phyloP scores from a whole-genome alignment of 2,888 invertebrate genomes.

The Pantelozetes paolii region DNA sequence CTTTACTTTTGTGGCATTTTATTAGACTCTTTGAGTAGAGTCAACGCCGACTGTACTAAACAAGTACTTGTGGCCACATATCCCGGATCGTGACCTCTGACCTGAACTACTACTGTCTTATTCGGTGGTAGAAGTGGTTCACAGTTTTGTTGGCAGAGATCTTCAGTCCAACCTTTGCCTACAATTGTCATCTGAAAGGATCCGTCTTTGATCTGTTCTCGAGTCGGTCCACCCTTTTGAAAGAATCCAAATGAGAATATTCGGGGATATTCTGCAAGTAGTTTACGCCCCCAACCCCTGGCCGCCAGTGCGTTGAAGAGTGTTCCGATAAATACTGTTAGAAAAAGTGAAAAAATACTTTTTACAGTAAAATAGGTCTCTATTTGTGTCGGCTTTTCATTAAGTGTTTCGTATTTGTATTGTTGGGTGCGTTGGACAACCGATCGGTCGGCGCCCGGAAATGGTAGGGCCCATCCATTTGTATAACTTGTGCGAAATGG shows the following conservation, averaged over 20 bases:
- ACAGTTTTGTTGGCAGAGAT: constrained; percentile 46
- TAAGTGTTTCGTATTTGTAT: constrained; percentile 63
- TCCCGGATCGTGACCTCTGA: constrained; percentile 62
- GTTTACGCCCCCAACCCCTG: neutral
- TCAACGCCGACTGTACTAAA: constrained; percentile 68
- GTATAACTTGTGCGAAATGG: constrained; percentile 5
- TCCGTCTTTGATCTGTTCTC: constrained; percentile 58
- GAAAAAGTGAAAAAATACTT: neutral
- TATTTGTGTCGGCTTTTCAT: constrained; percentile 68
- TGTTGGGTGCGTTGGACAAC: constrained; percentile 77
- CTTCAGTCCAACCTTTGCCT: constrained; percentile 73
- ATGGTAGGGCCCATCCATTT: constrained; percentile 66
- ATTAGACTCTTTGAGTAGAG: constrained; percentile 67
- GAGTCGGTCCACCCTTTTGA: constrained; percentile 58
- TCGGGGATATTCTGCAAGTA: constrained; percentile 59
- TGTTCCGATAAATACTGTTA: no score
- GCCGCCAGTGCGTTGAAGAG: constrained; percentile 34
- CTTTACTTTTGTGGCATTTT: constrained; percentile 63
- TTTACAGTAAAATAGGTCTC: constrained; percentile 34
- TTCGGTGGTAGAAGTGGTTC: constrained; percentile 12
- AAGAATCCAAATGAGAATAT: neutral
- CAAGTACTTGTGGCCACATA: constrained; percentile 76
- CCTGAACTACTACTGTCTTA: constrained; percentile 54
- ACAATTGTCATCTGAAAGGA: constrained; percentile 58
- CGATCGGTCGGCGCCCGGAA: constrained; percentile 76